A percentile compares a stretch with the other conserved stretches of the same genome.
phyloP scores from a whole-genome alignment of 2,113 vertebrate genomes.

The Octodon degus region DNA sequence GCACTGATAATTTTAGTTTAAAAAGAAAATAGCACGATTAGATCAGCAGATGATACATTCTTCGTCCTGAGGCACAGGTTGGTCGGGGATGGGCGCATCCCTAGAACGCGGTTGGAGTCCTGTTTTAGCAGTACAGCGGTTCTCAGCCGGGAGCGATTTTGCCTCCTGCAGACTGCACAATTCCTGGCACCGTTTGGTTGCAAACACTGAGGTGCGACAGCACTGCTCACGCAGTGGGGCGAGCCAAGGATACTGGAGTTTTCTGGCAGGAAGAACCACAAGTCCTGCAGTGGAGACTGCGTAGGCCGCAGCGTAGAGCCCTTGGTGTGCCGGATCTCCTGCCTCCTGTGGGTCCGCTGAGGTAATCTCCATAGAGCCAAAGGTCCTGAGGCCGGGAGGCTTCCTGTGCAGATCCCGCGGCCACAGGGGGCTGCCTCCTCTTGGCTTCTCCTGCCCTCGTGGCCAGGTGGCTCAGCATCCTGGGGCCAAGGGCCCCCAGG shows the following conservation, averaged over 20 bases:
- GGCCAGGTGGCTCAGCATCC: not conserved
- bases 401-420: not conserved
- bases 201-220: not conserved
- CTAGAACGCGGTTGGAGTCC: not conserved
- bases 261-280: too few relatives aligned
- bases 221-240: too few relatives aligned
- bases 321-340: accelerated
- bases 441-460: not conserved
- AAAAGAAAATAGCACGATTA: not conserved
- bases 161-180: not conserved
- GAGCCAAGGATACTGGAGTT: not conserved
- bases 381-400: not conserved
- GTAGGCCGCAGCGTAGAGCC: not conserved
- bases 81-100: not conserved
- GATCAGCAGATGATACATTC: not conserved
- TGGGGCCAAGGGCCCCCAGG: not conserved
- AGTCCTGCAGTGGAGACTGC: accelerated
- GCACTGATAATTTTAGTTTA: not conserved
- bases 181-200: not conserved
- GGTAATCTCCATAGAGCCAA: not conserved
- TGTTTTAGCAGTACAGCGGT: not conserved
- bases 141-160: not conserved
- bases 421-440: not conserved
- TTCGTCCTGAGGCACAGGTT: not conserved
- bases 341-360: too few relatives aligned